A percentile compares a stretch with the other conserved stretches of the same genome.
These are phyloP conservation scores for Glandiceps talaboti DNA, from an alignment of 53 echinoderm and acorn worm species.

Conservation along the genomic window DNA sequence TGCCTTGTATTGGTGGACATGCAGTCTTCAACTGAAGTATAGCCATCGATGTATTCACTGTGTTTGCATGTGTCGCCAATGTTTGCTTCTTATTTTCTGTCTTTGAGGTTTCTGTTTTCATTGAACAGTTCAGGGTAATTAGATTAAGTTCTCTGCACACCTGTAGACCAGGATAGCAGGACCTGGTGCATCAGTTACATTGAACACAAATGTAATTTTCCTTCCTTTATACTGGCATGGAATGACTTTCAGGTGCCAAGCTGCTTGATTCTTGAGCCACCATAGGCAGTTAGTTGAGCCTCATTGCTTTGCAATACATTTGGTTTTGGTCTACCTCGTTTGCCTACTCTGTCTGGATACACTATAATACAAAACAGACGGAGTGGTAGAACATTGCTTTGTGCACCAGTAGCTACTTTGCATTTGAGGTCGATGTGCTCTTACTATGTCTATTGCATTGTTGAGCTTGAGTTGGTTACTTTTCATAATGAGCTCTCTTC, in stretches of 20 bases:
- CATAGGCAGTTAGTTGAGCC: neutral
- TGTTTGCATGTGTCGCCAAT: too few species aligned
- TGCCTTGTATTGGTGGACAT: too few species aligned
- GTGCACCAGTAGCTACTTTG: slow-evolving; percentile 10
- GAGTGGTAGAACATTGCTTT: slow-evolving; percentile 1
- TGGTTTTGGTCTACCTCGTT: neutral
- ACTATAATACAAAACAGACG: slow-evolving; percentile 14
- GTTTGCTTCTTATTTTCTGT: too few species aligned
- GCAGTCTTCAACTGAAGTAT: too few species aligned
- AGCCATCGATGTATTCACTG: too few species aligned
- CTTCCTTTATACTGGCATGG: neutral
- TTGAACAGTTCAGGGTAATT: slow-evolving; percentile 5
- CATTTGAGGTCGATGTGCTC: slow-evolving; percentile 1
- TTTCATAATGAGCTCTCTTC: neutral
- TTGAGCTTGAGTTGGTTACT: neutral
- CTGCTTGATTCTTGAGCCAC: neutral
- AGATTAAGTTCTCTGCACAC: slow-evolving; percentile 8
- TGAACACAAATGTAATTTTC: neutral
- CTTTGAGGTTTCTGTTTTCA: neutral
- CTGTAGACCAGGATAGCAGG: slow-evolving; percentile 17
- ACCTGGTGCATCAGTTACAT: slow-evolving; percentile 14
- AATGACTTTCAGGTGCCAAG: neutral
- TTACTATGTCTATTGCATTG: neutral
- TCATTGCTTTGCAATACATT: neutral
- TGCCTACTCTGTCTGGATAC: neutral